These are phyloP conservation scores for Cotesia vestalis DNA, from an alignment of 1,140 invertebrate genomes.

Conservation along the genomic window DNA sequence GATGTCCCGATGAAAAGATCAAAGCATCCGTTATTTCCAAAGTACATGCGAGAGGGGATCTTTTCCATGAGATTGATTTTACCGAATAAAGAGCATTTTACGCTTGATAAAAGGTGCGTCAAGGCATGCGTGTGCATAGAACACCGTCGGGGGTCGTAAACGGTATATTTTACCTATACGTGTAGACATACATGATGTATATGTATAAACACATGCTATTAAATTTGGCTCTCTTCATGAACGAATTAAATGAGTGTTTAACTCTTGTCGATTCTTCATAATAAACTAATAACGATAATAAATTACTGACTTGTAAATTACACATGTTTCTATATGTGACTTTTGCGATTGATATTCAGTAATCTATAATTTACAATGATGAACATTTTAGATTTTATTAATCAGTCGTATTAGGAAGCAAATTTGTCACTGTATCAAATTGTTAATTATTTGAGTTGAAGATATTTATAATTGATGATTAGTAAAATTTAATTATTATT, in stretches of 20 bases:
- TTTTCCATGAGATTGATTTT: conserved; percentile 58
- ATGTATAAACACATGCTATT: not conserved
- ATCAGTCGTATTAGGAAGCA: no score
- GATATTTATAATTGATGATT: no score
- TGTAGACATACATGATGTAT: conserved; percentile 6
- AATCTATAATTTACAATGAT: no score
- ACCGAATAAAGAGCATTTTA: conserved; percentile 52
- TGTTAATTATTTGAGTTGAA: no score
- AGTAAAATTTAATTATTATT: no score
- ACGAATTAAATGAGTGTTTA: not conserved
- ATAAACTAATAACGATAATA: no score
- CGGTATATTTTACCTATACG: conserved; percentile 1
- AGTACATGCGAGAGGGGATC: conserved; percentile 44
- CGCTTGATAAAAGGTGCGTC: conserved; percentile 58
- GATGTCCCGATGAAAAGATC: conserved; percentile 53
- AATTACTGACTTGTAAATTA: no score
- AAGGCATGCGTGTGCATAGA: conserved; percentile 48
- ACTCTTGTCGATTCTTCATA: no score
- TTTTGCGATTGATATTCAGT: no score
- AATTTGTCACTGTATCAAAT: no score
- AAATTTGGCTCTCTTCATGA: not conserved
- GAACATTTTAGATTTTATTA: no score
- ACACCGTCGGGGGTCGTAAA: conserved; percentile 30
- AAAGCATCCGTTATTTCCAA: conserved; percentile 51
- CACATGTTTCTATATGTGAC: no score